Evolutionary conservation across 2,888 invertebrate species (phyloP), one percentile per base, ranked within the genome.

Genomic region (Limnephilus lunatus): DNA sequence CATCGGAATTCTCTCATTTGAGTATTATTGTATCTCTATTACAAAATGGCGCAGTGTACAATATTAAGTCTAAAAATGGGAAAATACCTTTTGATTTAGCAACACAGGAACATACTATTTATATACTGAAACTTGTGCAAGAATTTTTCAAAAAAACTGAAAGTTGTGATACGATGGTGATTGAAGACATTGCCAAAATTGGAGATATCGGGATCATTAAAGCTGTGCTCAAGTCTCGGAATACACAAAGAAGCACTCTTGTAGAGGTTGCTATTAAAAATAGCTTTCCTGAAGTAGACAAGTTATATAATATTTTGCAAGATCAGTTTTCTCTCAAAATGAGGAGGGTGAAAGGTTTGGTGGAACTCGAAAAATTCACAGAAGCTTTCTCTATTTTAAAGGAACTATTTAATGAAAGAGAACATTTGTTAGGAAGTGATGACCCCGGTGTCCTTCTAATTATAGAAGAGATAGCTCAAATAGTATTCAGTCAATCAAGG

Each of bases 81-180:
- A 39, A 86, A 86, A 86, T 48, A 9, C 86, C 86, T 5, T 44
- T 86, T n/a, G 39, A n/a, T 30, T 44, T 86, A 44, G 86, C 86
- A 35, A 44, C 44, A 3, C 39, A 44, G n/a, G 44, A 85, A 85
- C 2, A 5, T n/a, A 86, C 35, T 35, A 83, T 44, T n/a, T 9
- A 30, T 48, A 48, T 86, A 44, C 44, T 86, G n/a, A 39, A 86
- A 44, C 44, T 86, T 39, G 86, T 86, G n/a, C n/a, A 39, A 12
- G n/a, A 44, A 7, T 48, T 14, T 14, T 86, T 86, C 44, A 39
- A n/a, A 86, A 48, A 86, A 30, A 30, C 44, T 48, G 44, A 86
- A 44, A 48, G 12, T 39, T 35, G 30, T 48, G 44, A 86, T 30
- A 4, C 4, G 2, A 25, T 14, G 48, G 30, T 86, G 2, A 86